Conservation (phyloP, 2,888 invertebrate species). For the Papilio gigon region DNA sequence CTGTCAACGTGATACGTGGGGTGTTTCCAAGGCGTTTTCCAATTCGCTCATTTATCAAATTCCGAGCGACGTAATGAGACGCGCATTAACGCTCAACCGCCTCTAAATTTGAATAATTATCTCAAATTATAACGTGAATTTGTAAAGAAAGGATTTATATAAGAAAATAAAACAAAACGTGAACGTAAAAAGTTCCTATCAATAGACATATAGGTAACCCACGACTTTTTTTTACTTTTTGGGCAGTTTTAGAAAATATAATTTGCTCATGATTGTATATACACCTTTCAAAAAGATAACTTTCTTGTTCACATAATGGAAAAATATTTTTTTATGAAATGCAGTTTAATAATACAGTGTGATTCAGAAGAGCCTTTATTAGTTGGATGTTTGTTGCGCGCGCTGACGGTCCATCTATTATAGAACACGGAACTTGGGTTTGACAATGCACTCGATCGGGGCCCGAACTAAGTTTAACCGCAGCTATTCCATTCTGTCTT, state of each 20-base stretch:
- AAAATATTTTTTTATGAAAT: conserved; percentile 4
- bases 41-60: conserved; percentile 80
- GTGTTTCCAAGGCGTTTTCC: conserved; percentile 78
- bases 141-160: conserved; percentile 4
- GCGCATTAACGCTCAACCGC: conserved; percentile 63
- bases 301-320: background rate
- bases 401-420: conserved; percentile 33
- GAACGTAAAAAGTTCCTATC: background rate
- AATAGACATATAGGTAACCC: too few species aligned
- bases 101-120: conserved; percentile 53
- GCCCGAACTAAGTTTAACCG: conserved; percentile 29
- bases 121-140: conserved; percentile 37
- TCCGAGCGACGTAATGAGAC: conserved; percentile 75
- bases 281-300: background rate
- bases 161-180: background rate
- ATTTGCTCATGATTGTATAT: background rate
- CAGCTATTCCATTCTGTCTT: conserved; percentile 25
- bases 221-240: background rate
- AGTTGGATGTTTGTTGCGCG: conserved; percentile 27
- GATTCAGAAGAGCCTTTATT: conserved; percentile 11
- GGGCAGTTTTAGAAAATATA: background rate
- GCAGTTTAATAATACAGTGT: conserved; percentile 10
- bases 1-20: conserved; percentile 74
- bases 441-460: conserved; percentile 30
- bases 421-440: conserved; percentile 38